phyloP scores from a whole-genome alignment of 1,140 invertebrate species.

The Listronotus bonariensis region DNA sequence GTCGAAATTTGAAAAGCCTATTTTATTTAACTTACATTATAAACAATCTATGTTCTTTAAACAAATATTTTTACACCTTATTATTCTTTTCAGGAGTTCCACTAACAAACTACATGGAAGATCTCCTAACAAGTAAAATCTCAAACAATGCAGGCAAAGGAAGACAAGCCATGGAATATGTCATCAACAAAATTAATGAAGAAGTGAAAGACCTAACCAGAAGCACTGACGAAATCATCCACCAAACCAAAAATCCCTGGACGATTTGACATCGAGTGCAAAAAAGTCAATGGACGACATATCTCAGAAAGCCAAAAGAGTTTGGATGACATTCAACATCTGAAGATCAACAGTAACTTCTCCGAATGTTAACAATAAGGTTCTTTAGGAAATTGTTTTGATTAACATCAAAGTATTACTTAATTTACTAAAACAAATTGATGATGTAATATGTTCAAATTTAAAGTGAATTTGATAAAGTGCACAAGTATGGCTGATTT shows the following conservation, averaged over 20 bases:
- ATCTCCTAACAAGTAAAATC: constrained; percentile 85
- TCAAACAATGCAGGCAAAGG: constrained; percentile 93
- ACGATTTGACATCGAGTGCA: constrained; percentile 76
- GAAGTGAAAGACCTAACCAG: constrained; percentile 83
- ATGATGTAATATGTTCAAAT: constrained; percentile 2
- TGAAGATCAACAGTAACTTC: constrained; percentile 35
- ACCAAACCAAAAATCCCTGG: constrained; percentile 76
- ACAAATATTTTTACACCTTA: no score
- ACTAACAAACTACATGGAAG: constrained; percentile 91
- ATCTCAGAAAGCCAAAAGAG: constrained; percentile 65
- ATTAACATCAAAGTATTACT: not conserved
- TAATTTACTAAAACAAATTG: not conserved
- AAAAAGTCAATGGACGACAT: constrained; percentile 81
- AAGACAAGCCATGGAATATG: constrained; percentile 95
- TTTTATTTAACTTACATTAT: no score
- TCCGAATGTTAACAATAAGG: constrained; percentile 23
- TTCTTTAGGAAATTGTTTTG: not conserved
- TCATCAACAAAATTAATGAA: constrained; percentile 84
- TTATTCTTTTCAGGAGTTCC: constrained; percentile 68
- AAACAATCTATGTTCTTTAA: no score
- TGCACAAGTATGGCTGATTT: not conserved
- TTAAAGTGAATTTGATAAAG: not conserved
- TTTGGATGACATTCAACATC: constrained; percentile 47
- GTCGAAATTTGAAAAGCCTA: no score
- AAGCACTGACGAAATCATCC: constrained; percentile 81